Evolutionary conservation across 2,113 vertebrate genomes (phyloP).

Genomic region (Nycticebus coucang): DNA sequence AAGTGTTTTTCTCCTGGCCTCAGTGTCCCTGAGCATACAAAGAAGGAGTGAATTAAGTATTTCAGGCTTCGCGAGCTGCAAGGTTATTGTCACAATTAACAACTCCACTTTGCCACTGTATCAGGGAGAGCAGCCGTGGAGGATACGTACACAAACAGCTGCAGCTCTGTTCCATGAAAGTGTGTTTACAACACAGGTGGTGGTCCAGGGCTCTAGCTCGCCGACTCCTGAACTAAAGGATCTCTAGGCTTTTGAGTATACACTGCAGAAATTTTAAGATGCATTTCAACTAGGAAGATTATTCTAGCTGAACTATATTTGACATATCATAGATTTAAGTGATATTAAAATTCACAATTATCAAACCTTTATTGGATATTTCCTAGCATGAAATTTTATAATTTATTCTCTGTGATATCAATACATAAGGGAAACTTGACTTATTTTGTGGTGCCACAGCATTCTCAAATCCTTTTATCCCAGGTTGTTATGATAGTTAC

Average conservation of each 20-base stretch:
- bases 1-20: neutral
- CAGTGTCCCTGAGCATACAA: neutral
- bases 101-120: neutral
- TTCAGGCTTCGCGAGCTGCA: neutral
- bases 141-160: neutral
- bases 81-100: neutral
- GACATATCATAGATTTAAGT: neutral
- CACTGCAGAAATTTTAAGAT: neutral
- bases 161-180: neutral
- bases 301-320: neutral
- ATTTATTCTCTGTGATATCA: neutral
- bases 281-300: neutral
- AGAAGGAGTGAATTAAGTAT: neutral
- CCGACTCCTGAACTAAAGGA: no score
- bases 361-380: neutral
- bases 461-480: neutral
- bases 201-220: neutral
- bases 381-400: neutral
- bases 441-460: neutral
- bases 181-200: neutral
- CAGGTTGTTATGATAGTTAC: neutral
- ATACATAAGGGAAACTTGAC: neutral
- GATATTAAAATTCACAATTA: neutral
- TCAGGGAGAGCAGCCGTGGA: neutral
- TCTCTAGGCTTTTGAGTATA: neutral